phyloP scores from a whole-genome alignment of 2,888 invertebrate genomes.

The Sminthurinus aureus region DNA sequence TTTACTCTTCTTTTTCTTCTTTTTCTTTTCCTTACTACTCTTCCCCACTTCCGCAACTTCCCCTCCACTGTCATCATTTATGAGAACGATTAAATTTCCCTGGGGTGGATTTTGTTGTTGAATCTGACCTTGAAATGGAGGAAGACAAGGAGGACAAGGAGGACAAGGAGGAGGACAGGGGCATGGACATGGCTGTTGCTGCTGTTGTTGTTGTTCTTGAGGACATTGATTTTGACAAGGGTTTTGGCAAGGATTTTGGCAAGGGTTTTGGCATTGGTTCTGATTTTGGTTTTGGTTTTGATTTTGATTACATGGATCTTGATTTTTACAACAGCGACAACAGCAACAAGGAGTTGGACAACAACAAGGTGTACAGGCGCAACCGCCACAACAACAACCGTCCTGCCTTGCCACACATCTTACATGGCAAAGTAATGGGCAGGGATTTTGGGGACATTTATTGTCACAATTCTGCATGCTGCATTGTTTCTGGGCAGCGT shows the following conservation, averaged over 20 bases:
- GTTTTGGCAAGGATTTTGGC: not conserved
- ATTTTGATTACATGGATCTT: not conserved
- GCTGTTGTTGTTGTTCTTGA: not conserved
- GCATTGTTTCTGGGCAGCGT: slow-evolving; percentile 6
- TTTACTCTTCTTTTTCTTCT: slow-evolving; percentile 4
- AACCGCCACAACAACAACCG: not conserved
- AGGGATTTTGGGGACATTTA: not conserved
- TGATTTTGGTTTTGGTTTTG: not conserved
- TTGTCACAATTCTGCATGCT: not conserved
- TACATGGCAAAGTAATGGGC: slow-evolving; percentile 15
- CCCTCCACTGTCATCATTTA: not conserved
- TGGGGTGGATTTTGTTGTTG: not conserved
- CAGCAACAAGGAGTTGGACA: not conserved
- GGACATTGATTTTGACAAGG: not conserved
- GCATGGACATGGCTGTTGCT: not conserved
- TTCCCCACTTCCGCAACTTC: not conserved
- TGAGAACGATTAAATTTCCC: not conserved
- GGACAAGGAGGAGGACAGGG: not conserved
- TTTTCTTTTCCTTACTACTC: not conserved
- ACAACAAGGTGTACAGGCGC: not conserved
- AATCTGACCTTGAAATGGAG: no score
- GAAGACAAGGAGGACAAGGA: no score
- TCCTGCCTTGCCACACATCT: slow-evolving; percentile 6
- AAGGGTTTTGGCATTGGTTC: not conserved
- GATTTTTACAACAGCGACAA: not conserved